Conservation (phyloP, 1,140 invertebrate genomes). For the Anastrepha ludens region DNA sequence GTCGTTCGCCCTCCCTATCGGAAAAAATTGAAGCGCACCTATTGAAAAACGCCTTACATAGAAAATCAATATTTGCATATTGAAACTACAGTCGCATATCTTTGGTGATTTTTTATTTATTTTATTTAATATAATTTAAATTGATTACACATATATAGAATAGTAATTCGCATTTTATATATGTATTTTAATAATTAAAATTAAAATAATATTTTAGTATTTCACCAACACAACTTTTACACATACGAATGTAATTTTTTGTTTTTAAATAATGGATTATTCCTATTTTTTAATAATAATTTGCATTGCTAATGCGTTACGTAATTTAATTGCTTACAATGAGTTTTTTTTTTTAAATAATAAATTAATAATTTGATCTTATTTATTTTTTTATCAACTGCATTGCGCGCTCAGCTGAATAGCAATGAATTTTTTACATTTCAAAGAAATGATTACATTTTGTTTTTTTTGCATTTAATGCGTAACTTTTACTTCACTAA, state of each 20-base stretch:
- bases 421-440: background rate
- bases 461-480: slow-evolving; percentile 35
- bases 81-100: background rate
- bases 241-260: background rate
- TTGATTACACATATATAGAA: slow-evolving; percentile 20
- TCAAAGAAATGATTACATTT: slow-evolving; percentile 8
- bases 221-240: background rate
- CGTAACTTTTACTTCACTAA: background rate
- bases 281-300: background rate
- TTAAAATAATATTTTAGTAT: slow-evolving; percentile 14
- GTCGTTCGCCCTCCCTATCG: too few species aligned
- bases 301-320: background rate
- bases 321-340: background rate
- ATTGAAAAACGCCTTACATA: too few species aligned
- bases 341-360: background rate
- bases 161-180: background rate
- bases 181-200: slow-evolving; percentile 18
- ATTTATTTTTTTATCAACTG: too few species aligned
- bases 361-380: background rate
- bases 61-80: too few species aligned
- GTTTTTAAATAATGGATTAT: background rate
- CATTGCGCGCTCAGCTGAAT: background rate
- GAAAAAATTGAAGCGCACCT: too few species aligned
- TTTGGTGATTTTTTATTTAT: slow-evolving; percentile 40
- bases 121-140: slow-evolving; percentile 46